Conservation (phyloP, 2,113 vertebrate genomes). For the Ctenodactylus gundi region DNA sequence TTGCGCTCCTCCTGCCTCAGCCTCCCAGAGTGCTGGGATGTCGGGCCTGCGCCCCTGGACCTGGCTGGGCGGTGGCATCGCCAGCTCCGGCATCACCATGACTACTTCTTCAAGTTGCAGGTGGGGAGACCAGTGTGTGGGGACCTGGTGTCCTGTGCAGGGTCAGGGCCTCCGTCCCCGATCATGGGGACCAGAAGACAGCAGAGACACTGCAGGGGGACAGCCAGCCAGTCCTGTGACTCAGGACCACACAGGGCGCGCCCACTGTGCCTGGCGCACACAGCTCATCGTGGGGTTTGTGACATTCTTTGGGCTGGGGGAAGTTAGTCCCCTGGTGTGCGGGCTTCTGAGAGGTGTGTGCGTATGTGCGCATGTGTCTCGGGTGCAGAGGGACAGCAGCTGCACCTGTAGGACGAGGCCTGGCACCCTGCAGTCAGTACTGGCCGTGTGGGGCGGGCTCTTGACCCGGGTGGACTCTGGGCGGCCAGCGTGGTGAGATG, state of each 20-base stretch:
- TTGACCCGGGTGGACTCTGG: constrained; percentile 59
- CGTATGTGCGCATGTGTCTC: not conserved
- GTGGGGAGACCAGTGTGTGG: not conserved
- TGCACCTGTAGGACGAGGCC: constrained; percentile 45
- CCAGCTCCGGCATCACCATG: not conserved
- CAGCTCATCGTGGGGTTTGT: not conserved
- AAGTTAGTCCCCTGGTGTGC: not conserved
- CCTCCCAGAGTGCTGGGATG: too few species aligned
- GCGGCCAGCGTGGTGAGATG: too few species aligned
- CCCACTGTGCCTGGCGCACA: too few species aligned
- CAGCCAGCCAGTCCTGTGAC: too few species aligned
- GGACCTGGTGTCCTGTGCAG: not conserved
- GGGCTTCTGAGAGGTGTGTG: not conserved
- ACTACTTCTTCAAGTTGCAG: not conserved
- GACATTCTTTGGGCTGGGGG: not conserved
- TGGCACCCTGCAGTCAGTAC: too few species aligned
- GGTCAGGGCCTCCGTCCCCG: too few species aligned
- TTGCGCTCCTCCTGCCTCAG: too few species aligned
- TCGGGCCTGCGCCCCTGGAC: too few species aligned
- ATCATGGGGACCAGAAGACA: too few species aligned
- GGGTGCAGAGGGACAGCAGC: constrained; percentile 26
- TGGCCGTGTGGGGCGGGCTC: constrained; percentile 68
- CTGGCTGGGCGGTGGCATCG: too few species aligned
- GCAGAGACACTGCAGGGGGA: not conserved
- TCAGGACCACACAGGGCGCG: too few species aligned